A percentile compares a stretch with the other conserved stretches of the same genome.
phyloP scores from a whole-genome alignment of 1,140 invertebrate species.

The Aradophagus sp. region DNA sequence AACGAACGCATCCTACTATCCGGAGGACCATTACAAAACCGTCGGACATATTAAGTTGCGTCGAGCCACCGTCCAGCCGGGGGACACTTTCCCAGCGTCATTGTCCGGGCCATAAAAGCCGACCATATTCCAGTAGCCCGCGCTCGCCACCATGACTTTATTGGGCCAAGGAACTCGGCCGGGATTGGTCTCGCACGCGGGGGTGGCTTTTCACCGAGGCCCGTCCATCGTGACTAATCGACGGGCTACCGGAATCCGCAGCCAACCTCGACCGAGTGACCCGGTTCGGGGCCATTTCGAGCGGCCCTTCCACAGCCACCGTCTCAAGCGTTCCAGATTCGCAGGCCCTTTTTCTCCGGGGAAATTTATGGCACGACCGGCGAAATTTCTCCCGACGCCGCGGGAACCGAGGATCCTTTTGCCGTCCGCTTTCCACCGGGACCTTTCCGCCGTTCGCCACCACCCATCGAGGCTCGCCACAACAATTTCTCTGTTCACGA shows the following conservation, averaged over 20 bases:
- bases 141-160: conserved; percentile 48
- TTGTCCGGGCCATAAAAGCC: conserved; percentile 28
- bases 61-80: too few species aligned
- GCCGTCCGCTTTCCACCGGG: conserved; percentile 28
- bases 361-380: conserved; percentile 48
- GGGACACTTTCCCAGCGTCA: conserved; percentile 16
- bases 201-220: conserved; percentile 10
- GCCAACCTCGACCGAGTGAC: conserved; percentile 64
- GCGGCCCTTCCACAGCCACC: conserved; percentile 39
- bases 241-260: conserved; percentile 57
- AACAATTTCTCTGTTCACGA: conserved; percentile 75
- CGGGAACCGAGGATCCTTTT: conserved; percentile 57
- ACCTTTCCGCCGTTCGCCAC: conserved; percentile 25
- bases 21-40: too few species aligned
- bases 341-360: conserved; percentile 14
- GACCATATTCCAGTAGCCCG: conserved; percentile 33
- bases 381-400: too few species aligned
- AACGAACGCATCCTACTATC: too few species aligned
- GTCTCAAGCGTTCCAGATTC: conserved; percentile 52
- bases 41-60: too few species aligned
- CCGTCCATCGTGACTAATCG: conserved; percentile 61
- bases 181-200: conserved; percentile 16
- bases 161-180: conserved; percentile 30
- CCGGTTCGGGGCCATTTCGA: conserved; percentile 48
- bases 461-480: conserved; percentile 72